Evolutionary conservation across 2,888 invertebrate genomes (phyloP).

Genomic region (Ectemnius lituratus): DNA sequence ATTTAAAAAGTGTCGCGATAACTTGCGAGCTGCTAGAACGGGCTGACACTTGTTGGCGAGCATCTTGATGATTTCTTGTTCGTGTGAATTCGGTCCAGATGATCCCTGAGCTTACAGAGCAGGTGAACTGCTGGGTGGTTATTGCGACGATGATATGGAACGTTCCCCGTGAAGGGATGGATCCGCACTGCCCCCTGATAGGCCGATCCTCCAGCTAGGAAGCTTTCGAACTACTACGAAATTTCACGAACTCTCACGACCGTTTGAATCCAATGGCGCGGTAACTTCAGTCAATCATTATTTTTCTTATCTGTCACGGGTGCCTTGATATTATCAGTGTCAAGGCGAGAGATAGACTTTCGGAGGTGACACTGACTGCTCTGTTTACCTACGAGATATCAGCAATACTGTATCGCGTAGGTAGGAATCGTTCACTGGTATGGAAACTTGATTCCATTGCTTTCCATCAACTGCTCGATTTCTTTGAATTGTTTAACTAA

Average conservation of each 20-base stretch:
- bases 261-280: constrained; percentile 28
- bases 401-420: too few species aligned
- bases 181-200: constrained; percentile 41
- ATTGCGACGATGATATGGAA: neutral
- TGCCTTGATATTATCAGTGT: too few species aligned
- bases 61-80: constrained; percentile 36
- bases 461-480: too few species aligned
- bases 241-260: constrained; percentile 46
- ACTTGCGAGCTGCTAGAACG: constrained; percentile 22
- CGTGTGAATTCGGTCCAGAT: neutral
- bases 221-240: constrained; percentile 29
- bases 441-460: too few species aligned
- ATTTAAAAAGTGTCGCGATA: constrained; percentile 37
- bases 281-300: neutral
- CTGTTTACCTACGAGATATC: too few species aligned
- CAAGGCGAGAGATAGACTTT: too few species aligned
- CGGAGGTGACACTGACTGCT: too few species aligned
- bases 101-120: neutral
- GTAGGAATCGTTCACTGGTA: too few species aligned
- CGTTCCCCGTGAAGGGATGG: constrained; percentile 41
- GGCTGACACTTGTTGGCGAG: constrained; percentile 52
- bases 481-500: too few species aligned
- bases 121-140: constrained; percentile 5
- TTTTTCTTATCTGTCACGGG: constrained; percentile 7
- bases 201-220: constrained; percentile 43